phyloP scores from a whole-genome alignment of 2,888 invertebrate species.

The Oxyscelio sp. region DNA sequence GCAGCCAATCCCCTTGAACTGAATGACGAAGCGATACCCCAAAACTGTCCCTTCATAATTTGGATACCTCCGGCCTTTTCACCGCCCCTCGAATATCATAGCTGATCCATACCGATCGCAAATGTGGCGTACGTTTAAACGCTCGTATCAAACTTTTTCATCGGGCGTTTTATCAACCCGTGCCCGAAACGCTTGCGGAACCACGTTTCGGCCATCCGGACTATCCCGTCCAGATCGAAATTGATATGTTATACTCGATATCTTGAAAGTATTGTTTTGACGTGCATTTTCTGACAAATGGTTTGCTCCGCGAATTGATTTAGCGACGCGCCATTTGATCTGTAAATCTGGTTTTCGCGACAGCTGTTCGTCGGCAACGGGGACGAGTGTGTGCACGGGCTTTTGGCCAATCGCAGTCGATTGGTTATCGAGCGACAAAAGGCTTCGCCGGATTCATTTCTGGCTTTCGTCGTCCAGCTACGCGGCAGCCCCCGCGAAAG shows the following conservation, averaged over 20 bases:
- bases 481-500: conserved; percentile 64
- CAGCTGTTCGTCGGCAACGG: conserved; percentile 64
- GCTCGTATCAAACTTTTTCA: conserved; percentile 30
- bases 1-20: conserved; percentile 23
- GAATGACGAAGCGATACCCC: conserved; percentile 23
- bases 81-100: conserved; percentile 7
- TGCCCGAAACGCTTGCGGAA: conserved; percentile 16
- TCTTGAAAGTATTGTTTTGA: conserved; percentile 63
- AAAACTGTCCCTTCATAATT: conserved; percentile 34
- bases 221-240: conserved; percentile 39
- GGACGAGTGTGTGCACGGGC: conserved; percentile 20
- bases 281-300: conserved; percentile 68
- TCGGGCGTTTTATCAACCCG: conserved; percentile 42
- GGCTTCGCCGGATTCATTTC: conserved; percentile 67
- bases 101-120: background rate
- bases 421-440: conserved; percentile 81
- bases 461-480: conserved; percentile 63
- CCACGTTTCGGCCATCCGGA: background rate
- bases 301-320: conserved; percentile 61
- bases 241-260: conserved; percentile 54
- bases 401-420: conserved; percentile 78
- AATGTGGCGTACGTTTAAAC: conserved; percentile 25
- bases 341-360: conserved; percentile 70
- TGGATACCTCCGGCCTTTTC: conserved; percentile 8
- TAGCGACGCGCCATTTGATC: conserved; percentile 70